These are phyloP conservation scores for Chiloscyllium plagiosum DNA, from an alignment of 2,113 vertebrate species.

Conservation along the genomic window DNA sequence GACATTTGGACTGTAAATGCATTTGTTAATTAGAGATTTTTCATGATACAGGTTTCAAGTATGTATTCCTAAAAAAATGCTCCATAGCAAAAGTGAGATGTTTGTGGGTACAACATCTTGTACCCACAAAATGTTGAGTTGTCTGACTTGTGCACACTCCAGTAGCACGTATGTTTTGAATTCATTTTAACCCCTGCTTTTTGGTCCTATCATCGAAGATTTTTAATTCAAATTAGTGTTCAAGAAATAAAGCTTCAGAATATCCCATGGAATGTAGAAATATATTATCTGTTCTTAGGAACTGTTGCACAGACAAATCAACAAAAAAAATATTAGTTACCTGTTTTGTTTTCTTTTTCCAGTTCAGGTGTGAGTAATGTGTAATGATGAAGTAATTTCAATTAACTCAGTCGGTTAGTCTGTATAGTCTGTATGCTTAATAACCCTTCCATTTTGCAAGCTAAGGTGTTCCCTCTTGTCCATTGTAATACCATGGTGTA, in stretches of 20 bases:
- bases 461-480: neutral
- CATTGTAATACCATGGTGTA: no score
- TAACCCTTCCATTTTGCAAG: neutral
- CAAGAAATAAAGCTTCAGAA: neutral
- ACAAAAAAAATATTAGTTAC: neutral
- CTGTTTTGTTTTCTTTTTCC: neutral
- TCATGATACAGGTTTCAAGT: neutral
- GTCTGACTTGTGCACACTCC: neutral
- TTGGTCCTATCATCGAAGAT: neutral
- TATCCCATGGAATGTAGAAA: neutral
- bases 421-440: neutral
- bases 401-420: neutral
- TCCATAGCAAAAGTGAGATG: neutral
- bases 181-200: neutral
- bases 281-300: neutral
- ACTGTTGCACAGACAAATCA: neutral
- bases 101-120: no score
- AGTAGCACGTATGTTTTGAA: neutral
- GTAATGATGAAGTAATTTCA: neutral
- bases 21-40: neutral
- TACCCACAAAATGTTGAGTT: neutral
- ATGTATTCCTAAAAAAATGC: neutral
- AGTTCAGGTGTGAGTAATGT: neutral
- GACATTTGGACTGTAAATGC: neutral
- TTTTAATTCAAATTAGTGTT: neutral